A percentile compares a stretch with the other conserved stretches of the same genome.
These are phyloP conservation scores for Psettodes erumei DNA, from an alignment of 2,113 vertebrate species.

Conservation along the genomic window DNA sequence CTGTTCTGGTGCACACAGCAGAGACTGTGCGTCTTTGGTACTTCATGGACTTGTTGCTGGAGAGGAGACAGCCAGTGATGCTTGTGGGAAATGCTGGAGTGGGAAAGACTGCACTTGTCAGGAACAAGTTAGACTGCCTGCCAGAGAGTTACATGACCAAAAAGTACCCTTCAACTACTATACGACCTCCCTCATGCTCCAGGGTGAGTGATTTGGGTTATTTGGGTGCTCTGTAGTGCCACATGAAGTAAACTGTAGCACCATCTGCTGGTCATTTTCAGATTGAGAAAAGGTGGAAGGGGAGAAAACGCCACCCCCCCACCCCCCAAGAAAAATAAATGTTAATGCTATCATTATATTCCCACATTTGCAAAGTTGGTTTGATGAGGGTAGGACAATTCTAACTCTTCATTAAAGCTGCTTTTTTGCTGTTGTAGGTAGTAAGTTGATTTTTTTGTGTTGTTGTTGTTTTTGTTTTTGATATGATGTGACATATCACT, in stretches of 20 bases:
- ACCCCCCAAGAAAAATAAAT: no score
- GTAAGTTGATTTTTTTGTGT: background rate
- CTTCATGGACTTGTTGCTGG: conserved; percentile 83
- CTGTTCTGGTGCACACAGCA: conserved; percentile 77
- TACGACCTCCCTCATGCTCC: conserved; percentile 71
- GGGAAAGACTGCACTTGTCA: conserved; percentile 80
- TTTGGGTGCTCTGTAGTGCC: conserved; percentile 2
- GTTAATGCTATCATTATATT: background rate
- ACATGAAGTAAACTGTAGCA: conserved; percentile 58
- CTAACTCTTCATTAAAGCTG: background rate
- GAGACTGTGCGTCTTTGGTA: conserved; percentile 77
- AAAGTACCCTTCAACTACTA: conserved; percentile 82
- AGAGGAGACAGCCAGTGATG: conserved; percentile 77
- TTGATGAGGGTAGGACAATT: background rate
- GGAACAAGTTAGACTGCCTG: conserved; percentile 78
- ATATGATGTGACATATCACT: conserved; percentile 12
- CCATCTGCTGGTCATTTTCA: conserved; percentile 73
- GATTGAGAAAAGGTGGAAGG: background rate
- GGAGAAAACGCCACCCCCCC: background rate
- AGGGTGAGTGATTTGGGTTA: conserved; percentile 55
- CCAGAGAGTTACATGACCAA: conserved; percentile 72
- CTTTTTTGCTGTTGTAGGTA: background rate
- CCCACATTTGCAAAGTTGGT: background rate
- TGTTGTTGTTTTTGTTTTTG: background rate
- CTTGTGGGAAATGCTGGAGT: conserved; percentile 80